Conservation (phyloP, 1,140 invertebrate species). For the Pectinophora gossypiella region DNA sequence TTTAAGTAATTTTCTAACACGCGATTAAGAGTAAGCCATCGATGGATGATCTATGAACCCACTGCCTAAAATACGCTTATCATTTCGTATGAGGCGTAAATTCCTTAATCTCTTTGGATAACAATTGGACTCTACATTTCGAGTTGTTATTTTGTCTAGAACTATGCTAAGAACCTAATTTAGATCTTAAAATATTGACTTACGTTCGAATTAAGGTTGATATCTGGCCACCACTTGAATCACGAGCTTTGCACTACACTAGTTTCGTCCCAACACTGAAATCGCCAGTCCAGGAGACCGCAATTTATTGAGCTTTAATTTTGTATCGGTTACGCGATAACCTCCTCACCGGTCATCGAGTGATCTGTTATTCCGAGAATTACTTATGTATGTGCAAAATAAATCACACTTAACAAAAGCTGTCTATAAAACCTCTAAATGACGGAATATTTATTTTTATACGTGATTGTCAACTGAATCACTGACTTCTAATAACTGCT, state of each 20-base stretch:
- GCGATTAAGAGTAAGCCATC: no score
- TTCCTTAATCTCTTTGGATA: no score
- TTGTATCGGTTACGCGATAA: conserved; percentile 53
- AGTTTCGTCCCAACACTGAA: conserved; percentile 34
- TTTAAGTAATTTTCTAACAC: no score
- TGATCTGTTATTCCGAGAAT: conserved; percentile 59
- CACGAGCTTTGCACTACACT: conserved; percentile 8
- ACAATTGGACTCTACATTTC: no score
- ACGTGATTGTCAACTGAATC: background rate
- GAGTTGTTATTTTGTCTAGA: no score
- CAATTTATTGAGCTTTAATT: conserved; percentile 62
- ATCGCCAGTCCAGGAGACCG: conserved; percentile 31
- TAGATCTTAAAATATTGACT: no score
- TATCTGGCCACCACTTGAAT: no score
- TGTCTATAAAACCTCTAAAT: background rate
- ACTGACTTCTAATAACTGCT: background rate
- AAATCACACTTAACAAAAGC: conserved; percentile 22
- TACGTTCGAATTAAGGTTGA: no score
- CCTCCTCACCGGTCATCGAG: conserved; percentile 41
- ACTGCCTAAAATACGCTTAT: no score
- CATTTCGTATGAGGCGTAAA: no score
- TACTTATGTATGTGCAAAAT: conserved; percentile 34
- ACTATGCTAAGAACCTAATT: no score
- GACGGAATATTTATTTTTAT: background rate
- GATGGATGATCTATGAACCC: no score